phyloP scores from a whole-genome alignment of 2,113 vertebrate species.

The Geothlypis trichas region DNA sequence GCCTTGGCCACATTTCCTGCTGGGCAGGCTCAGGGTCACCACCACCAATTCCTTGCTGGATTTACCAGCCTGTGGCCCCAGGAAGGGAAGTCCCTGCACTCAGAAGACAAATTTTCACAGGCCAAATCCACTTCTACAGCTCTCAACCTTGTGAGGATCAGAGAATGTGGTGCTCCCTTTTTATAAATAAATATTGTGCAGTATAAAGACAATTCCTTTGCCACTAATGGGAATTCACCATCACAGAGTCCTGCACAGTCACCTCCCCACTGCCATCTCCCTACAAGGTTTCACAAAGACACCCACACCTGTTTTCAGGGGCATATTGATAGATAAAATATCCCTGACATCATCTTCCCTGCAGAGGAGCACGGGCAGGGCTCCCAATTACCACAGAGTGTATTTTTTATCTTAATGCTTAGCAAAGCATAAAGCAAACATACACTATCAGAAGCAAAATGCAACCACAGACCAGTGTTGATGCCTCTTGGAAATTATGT shows the following conservation, averaged over 20 bases:
- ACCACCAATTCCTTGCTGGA: background rate
- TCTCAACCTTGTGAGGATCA: background rate
- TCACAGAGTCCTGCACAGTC: rapidly evolving
- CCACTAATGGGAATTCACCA: background rate
- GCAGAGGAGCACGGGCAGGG: background rate
- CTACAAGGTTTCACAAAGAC: background rate
- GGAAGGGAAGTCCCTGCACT: background rate
- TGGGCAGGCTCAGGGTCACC: background rate
- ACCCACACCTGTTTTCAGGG: background rate
- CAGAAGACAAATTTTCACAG: background rate
- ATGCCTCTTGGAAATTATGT: background rate
- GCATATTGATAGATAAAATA: background rate
- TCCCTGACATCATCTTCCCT: background rate
- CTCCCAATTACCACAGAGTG: background rate
- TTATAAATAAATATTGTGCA: background rate
- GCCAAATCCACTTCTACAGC: background rate
- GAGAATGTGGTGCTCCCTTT: background rate
- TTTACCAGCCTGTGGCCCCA: background rate
- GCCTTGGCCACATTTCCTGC: rapidly evolving
- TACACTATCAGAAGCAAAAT: background rate
- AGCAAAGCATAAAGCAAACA: background rate
- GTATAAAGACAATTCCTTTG: background rate
- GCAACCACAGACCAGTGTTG: background rate
- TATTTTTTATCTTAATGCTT: background rate
- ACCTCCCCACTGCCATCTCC: background rate